Base-by-base conservation (phyloP, 2,797 vertebrate genomes). In the Sus cebifrons region DNA sequence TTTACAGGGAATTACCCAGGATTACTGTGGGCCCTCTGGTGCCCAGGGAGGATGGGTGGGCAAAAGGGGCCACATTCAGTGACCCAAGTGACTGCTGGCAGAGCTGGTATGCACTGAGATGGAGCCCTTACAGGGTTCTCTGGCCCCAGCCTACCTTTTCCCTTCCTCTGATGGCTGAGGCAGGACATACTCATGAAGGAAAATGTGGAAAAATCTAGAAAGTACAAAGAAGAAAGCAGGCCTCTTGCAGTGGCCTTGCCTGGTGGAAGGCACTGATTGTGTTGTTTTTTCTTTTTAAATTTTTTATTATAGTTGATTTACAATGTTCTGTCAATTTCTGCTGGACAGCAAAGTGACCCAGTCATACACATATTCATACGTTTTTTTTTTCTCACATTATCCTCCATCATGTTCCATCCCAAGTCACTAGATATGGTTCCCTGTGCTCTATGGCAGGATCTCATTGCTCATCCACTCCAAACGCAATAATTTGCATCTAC, bases 11-110 rank as follows among this genome's bases (percentile, higher is more conserved):
- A 40, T 56, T 89, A 36, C 70, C 44, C 40, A 16, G 58, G 44
- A 29, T 83, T 49, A 15, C 29, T 27, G 5, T 18, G 83, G 77
- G 58, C 15, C 64, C 49, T 49, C 2, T 1, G 83, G 15, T 4
- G 6, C 29, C 6, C 0, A 2, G 15, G 27, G 14, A 20, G 16
- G 17, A 54, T 3, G 62, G 6, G 86, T 0, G 0, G 44, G 27
- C 52, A 12, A 58, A 65, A 60, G 23, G 25, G n/a, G 6, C 16
- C 68, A 36, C 29, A 14, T 27, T 44, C 4, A 3, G 32, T 36
- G 67, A 92, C 29, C 77, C 9, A 25, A 70, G 60, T 25, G 36
- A 71, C 71, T 60, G 20, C 73, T 79, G 18, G 78, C 21, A 25
- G 54, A 68, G 79, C 40, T 36, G 25, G 16, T 54, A 29, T 52